These are phyloP conservation scores for Odontomachus brunneus DNA, from an alignment of 1,140 invertebrate species.

Conservation along the genomic window DNA sequence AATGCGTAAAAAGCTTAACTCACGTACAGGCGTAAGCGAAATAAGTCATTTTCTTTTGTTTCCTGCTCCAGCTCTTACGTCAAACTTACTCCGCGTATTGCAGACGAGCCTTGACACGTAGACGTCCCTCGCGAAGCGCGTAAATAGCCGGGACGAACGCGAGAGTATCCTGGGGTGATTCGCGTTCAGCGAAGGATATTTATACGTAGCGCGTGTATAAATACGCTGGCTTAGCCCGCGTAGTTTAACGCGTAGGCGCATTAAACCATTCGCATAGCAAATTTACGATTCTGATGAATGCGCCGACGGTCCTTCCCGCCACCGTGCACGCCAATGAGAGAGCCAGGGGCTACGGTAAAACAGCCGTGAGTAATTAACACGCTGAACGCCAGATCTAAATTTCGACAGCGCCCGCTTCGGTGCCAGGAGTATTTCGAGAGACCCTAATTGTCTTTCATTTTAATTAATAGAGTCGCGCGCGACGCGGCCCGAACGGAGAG, in stretches of 20 bases:
- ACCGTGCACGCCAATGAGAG: constrained; percentile 22
- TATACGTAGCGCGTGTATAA: constrained; percentile 35
- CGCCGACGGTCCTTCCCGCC: not conserved
- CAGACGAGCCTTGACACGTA: too few species aligned
- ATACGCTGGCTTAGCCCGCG: not conserved
- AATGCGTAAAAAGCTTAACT: too few species aligned
- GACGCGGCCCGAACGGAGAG: not conserved
- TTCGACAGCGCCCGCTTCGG: constrained; percentile 14
- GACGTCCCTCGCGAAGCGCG: too few species aligned
- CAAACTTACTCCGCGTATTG: too few species aligned
- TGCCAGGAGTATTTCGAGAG: constrained; percentile 40
- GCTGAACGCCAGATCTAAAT: constrained; percentile 34
- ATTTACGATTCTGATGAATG: constrained; percentile 50
- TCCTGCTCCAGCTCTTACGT: too few species aligned
- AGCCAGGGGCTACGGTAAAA: constrained; percentile 16
- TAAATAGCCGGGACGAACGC: not conserved
- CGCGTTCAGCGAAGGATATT: constrained; percentile 1
- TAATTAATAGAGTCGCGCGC: constrained; percentile 31
- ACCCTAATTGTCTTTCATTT: constrained; percentile 48
- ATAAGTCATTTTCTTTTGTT: too few species aligned
- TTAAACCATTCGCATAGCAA: constrained; percentile 30
- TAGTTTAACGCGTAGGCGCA: constrained; percentile 17
- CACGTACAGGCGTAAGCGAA: too few species aligned
- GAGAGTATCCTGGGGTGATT: not conserved
- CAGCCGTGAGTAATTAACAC: constrained; percentile 53